Conservation (phyloP, 2,113 vertebrate genomes). For the Ctenodactylus gundi region DNA sequence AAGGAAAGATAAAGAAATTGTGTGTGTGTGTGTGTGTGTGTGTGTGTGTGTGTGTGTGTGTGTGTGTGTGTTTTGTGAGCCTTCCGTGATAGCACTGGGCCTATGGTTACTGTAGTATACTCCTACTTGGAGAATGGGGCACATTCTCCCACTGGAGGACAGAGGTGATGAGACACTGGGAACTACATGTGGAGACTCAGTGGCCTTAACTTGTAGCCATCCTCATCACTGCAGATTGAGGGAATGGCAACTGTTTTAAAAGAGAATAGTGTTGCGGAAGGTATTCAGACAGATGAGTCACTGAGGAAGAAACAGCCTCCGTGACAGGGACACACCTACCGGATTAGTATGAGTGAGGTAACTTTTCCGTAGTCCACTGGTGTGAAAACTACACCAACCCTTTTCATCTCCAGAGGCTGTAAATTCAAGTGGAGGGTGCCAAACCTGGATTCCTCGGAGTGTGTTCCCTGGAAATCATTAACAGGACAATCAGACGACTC, state of each 20-base stretch:
- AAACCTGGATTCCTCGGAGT: slow-evolving; percentile 69
- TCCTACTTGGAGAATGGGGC: rapidly evolving
- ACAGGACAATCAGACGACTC: neutral
- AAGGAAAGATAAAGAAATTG: no score
- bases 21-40: no score
- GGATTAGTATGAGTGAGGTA: slow-evolving; percentile 92
- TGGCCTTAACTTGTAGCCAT: neutral
- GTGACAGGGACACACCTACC: slow-evolving; percentile 83
- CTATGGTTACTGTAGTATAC: neutral
- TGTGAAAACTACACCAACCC: slow-evolving; percentile 91
- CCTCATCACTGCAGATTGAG: neutral
- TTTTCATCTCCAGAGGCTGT: slow-evolving; percentile 91
- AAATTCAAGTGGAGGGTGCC: slow-evolving; percentile 87
- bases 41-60: rapidly evolving
- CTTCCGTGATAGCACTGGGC: neutral
- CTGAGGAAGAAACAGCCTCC: neutral
- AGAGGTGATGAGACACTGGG: neutral
- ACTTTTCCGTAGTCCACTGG: slow-evolving; percentile 92
- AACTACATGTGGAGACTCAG: neutral
- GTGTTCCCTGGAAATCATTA: slow-evolving; percentile 70
- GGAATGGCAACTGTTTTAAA: no score
- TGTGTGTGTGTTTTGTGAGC: neutral
- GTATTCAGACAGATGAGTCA: neutral
- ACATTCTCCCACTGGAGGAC: rapidly evolving
- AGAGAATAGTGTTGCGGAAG: neutral